Conservation (phyloP, 2,888 invertebrate genomes). For the Melanophora roralis region DNA sequence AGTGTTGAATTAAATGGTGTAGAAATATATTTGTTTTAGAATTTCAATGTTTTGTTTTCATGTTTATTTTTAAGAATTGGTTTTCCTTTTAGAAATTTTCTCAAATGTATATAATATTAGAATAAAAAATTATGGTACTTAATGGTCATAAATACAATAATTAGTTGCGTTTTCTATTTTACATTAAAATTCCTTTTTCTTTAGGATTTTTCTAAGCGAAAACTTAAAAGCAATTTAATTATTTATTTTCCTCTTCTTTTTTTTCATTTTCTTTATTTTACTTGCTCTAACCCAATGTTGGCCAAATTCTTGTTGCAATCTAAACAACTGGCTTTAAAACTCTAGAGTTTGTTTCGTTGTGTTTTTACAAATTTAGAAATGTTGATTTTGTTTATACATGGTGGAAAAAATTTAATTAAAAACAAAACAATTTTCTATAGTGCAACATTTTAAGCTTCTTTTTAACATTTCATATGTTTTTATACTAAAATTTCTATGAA, state of each 20-base stretch:
- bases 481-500: constrained; percentile 1
- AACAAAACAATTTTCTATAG: too few species aligned
- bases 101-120: not conserved
- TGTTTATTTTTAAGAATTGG: not conserved
- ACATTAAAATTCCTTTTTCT: constrained; percentile 27
- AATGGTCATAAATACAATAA: constrained; percentile 36
- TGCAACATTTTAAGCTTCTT: not conserved
- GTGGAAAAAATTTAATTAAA: too few species aligned
- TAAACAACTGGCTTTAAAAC: constrained; percentile 39
- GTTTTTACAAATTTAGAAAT: not conserved
- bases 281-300: constrained; percentile 39
- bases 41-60: constrained; percentile 16
- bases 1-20: constrained; percentile 51
- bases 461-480: not conserved
- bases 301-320: constrained; percentile 44
- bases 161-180: constrained; percentile 21
- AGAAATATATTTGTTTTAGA: constrained; percentile 46
- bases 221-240: too few species aligned
- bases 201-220: too few species aligned
- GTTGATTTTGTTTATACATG: not conserved
- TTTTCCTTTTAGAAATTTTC: not conserved
- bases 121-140: constrained; percentile 18
- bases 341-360: constrained; percentile 6
- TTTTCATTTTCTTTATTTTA: too few species aligned
- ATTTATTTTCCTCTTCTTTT: too few species aligned